Conservation (phyloP, 2,888 invertebrate species). For the Leptopilina syphax region DNA sequence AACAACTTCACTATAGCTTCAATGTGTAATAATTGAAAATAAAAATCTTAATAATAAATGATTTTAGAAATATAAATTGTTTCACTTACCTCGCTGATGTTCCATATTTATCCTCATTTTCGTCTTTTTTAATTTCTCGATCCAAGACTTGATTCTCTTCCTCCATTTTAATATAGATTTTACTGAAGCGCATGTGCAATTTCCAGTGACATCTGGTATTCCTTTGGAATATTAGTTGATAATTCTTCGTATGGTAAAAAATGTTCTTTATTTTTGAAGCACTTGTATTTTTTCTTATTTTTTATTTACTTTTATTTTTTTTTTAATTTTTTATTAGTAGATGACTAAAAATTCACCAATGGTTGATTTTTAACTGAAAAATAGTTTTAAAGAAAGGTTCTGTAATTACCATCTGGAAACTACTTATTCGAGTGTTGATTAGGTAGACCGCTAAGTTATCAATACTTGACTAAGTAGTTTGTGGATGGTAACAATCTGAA, state of each 20-base stretch:
- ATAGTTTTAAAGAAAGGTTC: too few species aligned
- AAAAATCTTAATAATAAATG: background rate
- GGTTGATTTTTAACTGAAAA: too few species aligned
- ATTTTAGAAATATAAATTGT: conserved; percentile 1
- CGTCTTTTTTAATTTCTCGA: conserved; percentile 77
- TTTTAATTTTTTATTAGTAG: too few species aligned
- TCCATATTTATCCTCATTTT: conserved; percentile 76
- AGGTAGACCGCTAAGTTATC: background rate
- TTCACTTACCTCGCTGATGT: conserved; percentile 77
- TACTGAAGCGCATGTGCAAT: conserved; percentile 55
- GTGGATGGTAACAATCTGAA: background rate
- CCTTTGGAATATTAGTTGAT: background rate
- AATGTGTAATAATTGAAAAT: conserved; percentile 14
- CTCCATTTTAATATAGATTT: conserved; percentile 77
- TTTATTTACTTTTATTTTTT: too few species aligned
- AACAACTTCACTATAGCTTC: background rate
- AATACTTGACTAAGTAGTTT: too few species aligned
- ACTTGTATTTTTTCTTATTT: too few species aligned
- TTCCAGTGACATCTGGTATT: background rate
- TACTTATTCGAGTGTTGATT: background rate
- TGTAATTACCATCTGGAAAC: too few species aligned
- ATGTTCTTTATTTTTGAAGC: too few species aligned
- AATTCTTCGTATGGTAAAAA: too few species aligned
- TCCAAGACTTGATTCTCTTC: conserved; percentile 77
- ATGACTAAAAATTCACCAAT: too few species aligned